Evolutionary conservation across 2,113 vertebrate genomes (phyloP), one percentile per base, ranked within the genome.

Genomic region (Pseudorasbora parva): DNA sequence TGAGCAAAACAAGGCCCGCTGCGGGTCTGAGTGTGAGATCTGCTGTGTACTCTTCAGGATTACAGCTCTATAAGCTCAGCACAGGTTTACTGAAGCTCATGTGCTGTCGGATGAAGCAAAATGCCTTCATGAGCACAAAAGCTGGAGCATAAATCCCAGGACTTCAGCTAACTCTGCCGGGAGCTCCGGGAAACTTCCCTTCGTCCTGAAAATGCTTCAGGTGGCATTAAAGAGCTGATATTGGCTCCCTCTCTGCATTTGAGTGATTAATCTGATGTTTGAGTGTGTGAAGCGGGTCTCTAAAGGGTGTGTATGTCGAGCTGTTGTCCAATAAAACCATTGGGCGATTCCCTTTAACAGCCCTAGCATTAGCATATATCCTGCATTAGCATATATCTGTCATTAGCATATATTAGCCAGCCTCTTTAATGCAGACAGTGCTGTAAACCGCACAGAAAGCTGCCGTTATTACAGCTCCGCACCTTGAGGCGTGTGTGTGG

Each of bases 81-180:
- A 33, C 0, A 33, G 19, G 62, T 66, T 9, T 66, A 19, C 8
- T 37, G 62, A 19, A 37, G 62, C 62, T 66, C 7, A 4, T 2
- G 62, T 15, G 23, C 59, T 23, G 59, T 60, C 59, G 19, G 62
- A 66, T 66, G n/a, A n/a, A n/a, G 62, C 27, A 4, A 33, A 64
- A 33, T 25, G 60, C 60, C 60, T 64, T 62, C 15, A 1, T 30
- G 27, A 66, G 62, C 60, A 17, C 25, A 30, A 27, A 30, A 30
- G 27, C 62, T 66, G 19, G 8, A 37, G 8, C 73, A 51, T 56
- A 51, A 80, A 72, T 74, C 83, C 82, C 47, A 62, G 59, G 56
- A 78, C 83, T 60, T 23, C n/a, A 66, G 27, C 33, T 5, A 15
- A 41, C 17, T 37, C 33, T 41, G 33, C 21, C 30, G 30, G 64